Percentiles rank a stretch among this genome's conserved stretches.
These are phyloP conservation scores for Tachina fera DNA, from an alignment of 2,888 invertebrate species.

Conservation along the genomic window DNA sequence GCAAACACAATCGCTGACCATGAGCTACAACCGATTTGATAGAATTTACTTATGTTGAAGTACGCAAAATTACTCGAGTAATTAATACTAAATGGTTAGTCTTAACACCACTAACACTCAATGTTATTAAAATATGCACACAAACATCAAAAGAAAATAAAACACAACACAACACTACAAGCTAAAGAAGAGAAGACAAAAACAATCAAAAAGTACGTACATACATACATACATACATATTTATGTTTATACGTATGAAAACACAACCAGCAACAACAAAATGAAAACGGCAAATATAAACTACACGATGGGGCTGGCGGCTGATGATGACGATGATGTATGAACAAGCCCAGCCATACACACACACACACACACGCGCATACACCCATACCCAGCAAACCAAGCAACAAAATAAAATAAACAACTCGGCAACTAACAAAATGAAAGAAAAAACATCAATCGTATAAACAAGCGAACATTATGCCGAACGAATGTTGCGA, in stretches of 20 bases:
- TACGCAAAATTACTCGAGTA: background rate
- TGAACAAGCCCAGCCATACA: constrained; percentile 7
- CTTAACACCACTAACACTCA: constrained; percentile 13
- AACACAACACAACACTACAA: constrained; percentile 11
- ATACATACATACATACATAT: background rate
- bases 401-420: constrained; percentile 25
- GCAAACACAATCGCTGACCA: no score
- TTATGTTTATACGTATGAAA: background rate
- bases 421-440: constrained; percentile 4
- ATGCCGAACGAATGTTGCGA: constrained; percentile 34
- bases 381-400: constrained; percentile 15
- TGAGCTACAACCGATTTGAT: no score
- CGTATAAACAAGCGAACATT: constrained; percentile 40
- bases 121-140: constrained; percentile 38
- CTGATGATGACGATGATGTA: constrained; percentile 52
- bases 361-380: background rate
- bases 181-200: constrained; percentile 31
- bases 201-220: constrained; percentile 15
- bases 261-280: background rate
- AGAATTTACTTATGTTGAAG: no score
- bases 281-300: constrained; percentile 7
- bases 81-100: background rate
- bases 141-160: constrained; percentile 22
- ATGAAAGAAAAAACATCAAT: constrained; percentile 15
- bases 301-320: constrained; percentile 37